A percentile compares a stretch with the other conserved stretches of the same genome.
phyloP scores from a whole-genome alignment of 2,113 vertebrate species.

The Menidia beryllina region DNA sequence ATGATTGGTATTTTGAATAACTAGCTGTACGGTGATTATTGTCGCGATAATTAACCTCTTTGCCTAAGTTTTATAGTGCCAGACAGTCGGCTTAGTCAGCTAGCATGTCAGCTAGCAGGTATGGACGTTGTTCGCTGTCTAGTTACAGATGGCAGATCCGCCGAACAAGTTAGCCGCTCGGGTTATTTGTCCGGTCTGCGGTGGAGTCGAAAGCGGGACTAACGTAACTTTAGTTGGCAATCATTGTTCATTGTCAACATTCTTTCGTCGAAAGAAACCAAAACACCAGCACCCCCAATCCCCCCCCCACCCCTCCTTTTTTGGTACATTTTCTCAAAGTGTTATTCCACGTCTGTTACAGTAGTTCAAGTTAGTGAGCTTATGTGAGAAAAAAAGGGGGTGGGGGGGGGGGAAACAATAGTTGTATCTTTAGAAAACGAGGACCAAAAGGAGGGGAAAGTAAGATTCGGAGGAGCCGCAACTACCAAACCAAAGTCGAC shows the following conservation, averaged over 20 bases:
- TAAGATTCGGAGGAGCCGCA: constrained; percentile 22
- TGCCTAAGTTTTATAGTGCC: constrained; percentile 59
- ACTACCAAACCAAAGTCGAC: constrained; percentile 40
- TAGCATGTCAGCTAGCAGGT: constrained; percentile 70
- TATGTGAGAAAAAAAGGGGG: constrained; percentile 47
- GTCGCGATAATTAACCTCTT: constrained; percentile 31
- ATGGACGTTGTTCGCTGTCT: constrained; percentile 60
- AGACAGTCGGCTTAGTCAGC: constrained; percentile 60
- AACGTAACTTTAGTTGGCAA: constrained; percentile 13
- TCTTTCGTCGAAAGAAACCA: neutral
- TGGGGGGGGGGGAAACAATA: neutral
- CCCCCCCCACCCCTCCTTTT: neutral
- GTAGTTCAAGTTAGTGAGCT: constrained; percentile 62
- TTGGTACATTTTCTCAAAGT: constrained; percentile 42
- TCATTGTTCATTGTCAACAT: neutral
- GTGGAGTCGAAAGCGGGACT: constrained; percentile 10
- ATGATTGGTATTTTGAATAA: neutral
- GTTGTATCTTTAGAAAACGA: neutral
- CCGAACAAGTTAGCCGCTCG: constrained; percentile 54
- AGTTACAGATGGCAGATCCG: constrained; percentile 44
- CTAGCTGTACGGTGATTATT: neutral
- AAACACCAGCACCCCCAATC: neutral
- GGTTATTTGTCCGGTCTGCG: constrained; percentile 2
- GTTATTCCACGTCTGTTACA: constrained; percentile 19
- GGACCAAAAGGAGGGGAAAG: constrained; percentile 18